Evolutionary conservation across 2,888 invertebrate species (phyloP), one percentile per base, ranked within the genome.

Genomic region (Agrotis segetum): DNA sequence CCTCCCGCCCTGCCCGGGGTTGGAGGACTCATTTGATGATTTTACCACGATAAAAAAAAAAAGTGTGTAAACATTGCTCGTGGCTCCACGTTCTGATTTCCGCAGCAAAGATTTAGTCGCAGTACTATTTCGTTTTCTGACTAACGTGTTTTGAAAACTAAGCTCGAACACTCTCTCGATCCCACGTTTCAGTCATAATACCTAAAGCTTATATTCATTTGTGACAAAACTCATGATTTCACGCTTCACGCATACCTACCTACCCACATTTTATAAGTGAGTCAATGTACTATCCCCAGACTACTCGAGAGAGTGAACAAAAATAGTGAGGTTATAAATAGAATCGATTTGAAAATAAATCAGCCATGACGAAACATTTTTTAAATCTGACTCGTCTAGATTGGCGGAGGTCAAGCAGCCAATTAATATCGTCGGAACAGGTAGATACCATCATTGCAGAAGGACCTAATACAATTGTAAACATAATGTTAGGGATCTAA

Each of bases 121-220:
- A 66, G 47, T 66, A 80, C 77, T 63, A 70, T 86, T 82, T 80
- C 49, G 77, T 76, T 73, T 17, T 34, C 75, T 84, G 84, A 84
- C 82, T 84, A 85, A 85, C 66, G 58, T 72, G 63, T 71, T 81
- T 70, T 76, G 76, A 52, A 79, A 68, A 17, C 63, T 66, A 70
- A 58, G n/a, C 70, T 40, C n/a, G 19, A 61, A 59, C 61, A 50
- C 56, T 46, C 62, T 66, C 59, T 49, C 9, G 16, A 69, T 49
- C 71, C 75, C 75, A 77, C 84, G 85, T 69, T 40, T 53, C 65
- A 59, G 34, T 17, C 34, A 44, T 49, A 58, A 67, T 72, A 11
- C 11, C 40, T 40, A 74, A 64, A 64, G 58, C 56, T 71, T 24
- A 59, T 52, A 81, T 50, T 71, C 63, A 66, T 29, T 40, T 24